A percentile compares a stretch with the other conserved stretches of the same genome.
These are phyloP conservation scores for Frankliniella fusca DNA, from an alignment of 2,888 invertebrate species.

Conservation along the genomic window DNA sequence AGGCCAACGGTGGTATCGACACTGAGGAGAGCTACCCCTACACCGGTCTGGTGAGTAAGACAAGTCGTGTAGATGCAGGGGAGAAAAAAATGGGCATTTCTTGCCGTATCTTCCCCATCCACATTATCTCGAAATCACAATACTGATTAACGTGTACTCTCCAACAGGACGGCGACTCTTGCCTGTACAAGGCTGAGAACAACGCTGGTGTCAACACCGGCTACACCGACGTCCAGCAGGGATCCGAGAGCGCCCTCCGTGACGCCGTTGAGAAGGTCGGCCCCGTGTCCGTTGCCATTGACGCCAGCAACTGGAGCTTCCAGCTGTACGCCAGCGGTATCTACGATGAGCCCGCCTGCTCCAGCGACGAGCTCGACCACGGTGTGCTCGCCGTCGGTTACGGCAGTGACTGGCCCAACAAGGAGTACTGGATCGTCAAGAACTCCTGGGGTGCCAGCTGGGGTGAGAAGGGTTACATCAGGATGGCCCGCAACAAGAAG, in stretches of 20 bases:
- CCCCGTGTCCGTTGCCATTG: not conserved
- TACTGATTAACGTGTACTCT: not conserved
- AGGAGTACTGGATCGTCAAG: conserved; percentile 53
- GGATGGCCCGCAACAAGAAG: conserved; percentile 48
- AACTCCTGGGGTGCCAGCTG: conserved; percentile 51
- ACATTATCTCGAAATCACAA: not conserved
- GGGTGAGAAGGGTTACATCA: conserved; percentile 51
- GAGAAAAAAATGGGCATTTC: no score
- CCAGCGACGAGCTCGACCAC: conserved; percentile 47
- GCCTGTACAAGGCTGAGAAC: not conserved
- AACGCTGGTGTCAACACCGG: not conserved
- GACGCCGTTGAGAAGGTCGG: not conserved
- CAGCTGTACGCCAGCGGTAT: conserved; percentile 41
- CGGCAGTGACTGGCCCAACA: conserved; percentile 44
- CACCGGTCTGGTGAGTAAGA: conserved; percentile 33
- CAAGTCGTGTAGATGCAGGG: not conserved
- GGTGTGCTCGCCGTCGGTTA: conserved; percentile 54
- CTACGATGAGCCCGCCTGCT: conserved; percentile 44
- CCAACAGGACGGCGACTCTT: not conserved
- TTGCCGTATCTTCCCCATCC: not conserved
- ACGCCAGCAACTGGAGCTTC: not conserved
- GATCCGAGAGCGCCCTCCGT: not conserved
- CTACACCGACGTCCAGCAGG: not conserved
- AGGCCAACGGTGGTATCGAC: conserved; percentile 55
- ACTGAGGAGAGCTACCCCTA: conserved; percentile 56